Percentiles rank a stretch among this genome's conserved stretches.
These are phyloP conservation scores for Eulemur macaco DNA, from an alignment of 2,113 vertebrate genomes.

Conservation along the genomic window DNA sequence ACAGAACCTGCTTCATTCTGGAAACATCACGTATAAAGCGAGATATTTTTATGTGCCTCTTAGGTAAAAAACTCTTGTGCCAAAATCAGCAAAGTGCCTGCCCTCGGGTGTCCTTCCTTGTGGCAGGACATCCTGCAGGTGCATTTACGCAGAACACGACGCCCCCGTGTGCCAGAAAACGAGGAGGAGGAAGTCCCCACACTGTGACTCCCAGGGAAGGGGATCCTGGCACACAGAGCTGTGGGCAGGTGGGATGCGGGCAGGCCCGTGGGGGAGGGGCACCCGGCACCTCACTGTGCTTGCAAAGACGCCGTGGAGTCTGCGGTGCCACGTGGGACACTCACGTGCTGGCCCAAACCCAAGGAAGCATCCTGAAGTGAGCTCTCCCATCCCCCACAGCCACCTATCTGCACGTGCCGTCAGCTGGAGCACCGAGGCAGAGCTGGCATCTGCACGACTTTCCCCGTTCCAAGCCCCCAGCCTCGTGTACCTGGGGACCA, in stretches of 20 bases:
- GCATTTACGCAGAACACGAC: fast-evolving
- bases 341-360: fast-evolving
- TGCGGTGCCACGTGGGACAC: not conserved
- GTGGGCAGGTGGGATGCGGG: not conserved
- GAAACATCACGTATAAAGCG: not conserved
- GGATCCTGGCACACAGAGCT: not conserved
- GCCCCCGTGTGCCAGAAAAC: fast-evolving
- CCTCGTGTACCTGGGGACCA: not conserved
- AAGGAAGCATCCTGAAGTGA: fast-evolving
- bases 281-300: not conserved
- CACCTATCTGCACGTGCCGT: not conserved
- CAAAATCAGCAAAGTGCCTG: not conserved
- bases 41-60: not conserved
- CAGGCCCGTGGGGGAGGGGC: fast-evolving
- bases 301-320: fast-evolving
- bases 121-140: fast-evolving
- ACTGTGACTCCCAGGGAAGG: fast-evolving
- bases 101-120: not conserved
- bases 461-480: not conserved
- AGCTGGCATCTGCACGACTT: not conserved
- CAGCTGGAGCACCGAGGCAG: not conserved
- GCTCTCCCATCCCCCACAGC: not conserved
- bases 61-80: fast-evolving
- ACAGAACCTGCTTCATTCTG: not conserved
- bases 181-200: not conserved